Conservation (phyloP, 2,113 vertebrate species). For the Gobio gobio region DNA sequence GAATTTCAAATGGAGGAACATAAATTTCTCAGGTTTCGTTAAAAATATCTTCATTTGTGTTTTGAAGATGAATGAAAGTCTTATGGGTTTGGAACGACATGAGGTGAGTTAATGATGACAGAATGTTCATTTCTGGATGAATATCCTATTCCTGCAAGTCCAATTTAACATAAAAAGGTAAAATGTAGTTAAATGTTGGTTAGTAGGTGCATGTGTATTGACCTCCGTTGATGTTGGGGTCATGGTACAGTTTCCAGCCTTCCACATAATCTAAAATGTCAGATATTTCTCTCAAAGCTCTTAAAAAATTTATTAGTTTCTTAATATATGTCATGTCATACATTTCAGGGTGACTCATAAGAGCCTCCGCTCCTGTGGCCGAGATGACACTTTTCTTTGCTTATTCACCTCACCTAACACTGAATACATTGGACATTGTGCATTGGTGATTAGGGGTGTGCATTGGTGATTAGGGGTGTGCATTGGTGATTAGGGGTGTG, state of each 20-base stretch:
- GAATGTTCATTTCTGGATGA: background rate
- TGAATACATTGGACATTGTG: no score
- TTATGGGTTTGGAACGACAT: no score
- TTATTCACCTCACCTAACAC: background rate
- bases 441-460: no score
- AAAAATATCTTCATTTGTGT: background rate
- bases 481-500: no score
- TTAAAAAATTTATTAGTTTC: background rate
- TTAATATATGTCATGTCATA: background rate
- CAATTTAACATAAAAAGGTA: background rate
- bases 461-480: no score
- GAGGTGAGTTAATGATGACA: background rate
- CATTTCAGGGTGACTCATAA: background rate
- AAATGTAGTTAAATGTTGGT: background rate
- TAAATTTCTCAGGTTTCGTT: no score
- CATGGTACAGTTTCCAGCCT: slow-evolving; percentile 97
- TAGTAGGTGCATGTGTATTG: slow-evolving; percentile 26
- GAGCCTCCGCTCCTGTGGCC: background rate
- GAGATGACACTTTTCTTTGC: background rate
- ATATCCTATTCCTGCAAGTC: background rate
- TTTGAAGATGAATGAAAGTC: background rate
- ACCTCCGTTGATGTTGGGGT: slow-evolving; percentile 92
- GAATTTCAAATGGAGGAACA: no score
- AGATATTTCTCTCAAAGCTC: background rate
- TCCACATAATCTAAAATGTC: slow-evolving; percentile 65